Evolutionary conservation across 92 coral and sea anemone genomes (phyloP), one percentile per base, ranked within the genome.

Genomic region (Porites evermanni): DNA sequence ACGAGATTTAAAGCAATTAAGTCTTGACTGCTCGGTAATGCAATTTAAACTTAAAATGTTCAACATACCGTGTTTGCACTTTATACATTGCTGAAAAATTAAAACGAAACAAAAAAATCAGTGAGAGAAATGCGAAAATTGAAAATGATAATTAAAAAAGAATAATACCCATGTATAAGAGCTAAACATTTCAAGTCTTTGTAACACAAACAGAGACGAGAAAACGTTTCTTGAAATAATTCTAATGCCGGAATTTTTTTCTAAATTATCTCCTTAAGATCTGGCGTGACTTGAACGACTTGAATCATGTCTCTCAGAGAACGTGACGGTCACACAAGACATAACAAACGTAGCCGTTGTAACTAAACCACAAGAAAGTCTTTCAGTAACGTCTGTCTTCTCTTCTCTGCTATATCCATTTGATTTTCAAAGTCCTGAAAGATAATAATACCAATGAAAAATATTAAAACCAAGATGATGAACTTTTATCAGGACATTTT

Each of bases 371-470:
- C 95, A 67, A 91, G 92, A 73, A 96, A 96, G 87, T 95, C 99
- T 78, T 96, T 95, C 21, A 96, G 85, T 18, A 96, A 78, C 11
- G 97, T 96, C 38, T 91, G 93, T 29, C 99, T 82, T 74, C 99
- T 89, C 79, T 96, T 96, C 69, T 96, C 99, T 59, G 99, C 99
- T 32, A 96, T 91, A 88, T 96, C 99, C 99, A 96, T 96, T 72
- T 96, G 99, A 87, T 96, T 96, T 82, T 93, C 99, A 50, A 96
- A 96, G 74, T 96, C 99, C 99, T 96, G 82, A 14, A 75, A 84
- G 56, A 7, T 8, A 23, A 88, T 24, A 54, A 65, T 5, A 53
- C 2, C 6, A 67, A 32, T 29, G 5, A 16, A 73, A 44, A 21
- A 84, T 8, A 14, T 7, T 2, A 69, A 64, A 44, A 24, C 23